Percentiles rank a stretch among this genome's conserved stretches.
Evolutionary conservation across 1,140 invertebrate genomes (phyloP).

Genomic region (Phenacoccus solenopsis): DNA sequence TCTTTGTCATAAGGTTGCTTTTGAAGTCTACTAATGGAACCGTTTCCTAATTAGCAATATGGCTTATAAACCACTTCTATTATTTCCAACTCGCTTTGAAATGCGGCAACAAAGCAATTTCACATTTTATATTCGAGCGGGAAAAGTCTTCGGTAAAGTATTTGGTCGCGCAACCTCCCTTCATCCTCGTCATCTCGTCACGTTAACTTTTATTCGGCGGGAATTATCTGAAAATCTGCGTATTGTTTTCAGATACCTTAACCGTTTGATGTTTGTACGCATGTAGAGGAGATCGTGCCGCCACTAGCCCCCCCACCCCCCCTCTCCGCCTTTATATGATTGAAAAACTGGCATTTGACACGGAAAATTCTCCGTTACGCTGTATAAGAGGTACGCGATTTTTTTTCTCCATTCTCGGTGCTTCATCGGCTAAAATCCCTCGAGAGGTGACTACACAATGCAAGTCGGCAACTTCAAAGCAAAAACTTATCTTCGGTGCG

Average conservation of each 20-base stretch:
- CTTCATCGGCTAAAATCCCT: neutral
- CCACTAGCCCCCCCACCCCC: neutral
- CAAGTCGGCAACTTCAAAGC: neutral
- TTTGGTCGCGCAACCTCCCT: neutral
- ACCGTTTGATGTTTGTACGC: neutral
- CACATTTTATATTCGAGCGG: neutral
- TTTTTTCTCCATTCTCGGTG: neutral
- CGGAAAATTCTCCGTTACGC: neutral
- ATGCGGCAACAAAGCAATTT: conserved; percentile 1
- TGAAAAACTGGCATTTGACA: neutral
- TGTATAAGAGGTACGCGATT: neutral
- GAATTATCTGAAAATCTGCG: neutral
- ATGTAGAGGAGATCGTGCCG: neutral
- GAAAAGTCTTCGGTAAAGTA: too few species aligned
- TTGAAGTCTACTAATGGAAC: conserved; percentile 14
- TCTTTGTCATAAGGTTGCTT: neutral
- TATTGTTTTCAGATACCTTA: neutral
- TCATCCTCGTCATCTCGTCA: neutral
- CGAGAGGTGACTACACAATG: neutral
- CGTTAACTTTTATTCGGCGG: neutral
- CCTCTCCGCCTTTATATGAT: neutral
- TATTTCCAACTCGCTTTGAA: neutral
- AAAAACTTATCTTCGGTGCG: neutral
- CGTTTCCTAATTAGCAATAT: conserved; percentile 17
- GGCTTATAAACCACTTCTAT: conserved; percentile 8